phyloP scores from a whole-genome alignment of 2,888 invertebrate genomes.

The Escarpia spicata region DNA sequence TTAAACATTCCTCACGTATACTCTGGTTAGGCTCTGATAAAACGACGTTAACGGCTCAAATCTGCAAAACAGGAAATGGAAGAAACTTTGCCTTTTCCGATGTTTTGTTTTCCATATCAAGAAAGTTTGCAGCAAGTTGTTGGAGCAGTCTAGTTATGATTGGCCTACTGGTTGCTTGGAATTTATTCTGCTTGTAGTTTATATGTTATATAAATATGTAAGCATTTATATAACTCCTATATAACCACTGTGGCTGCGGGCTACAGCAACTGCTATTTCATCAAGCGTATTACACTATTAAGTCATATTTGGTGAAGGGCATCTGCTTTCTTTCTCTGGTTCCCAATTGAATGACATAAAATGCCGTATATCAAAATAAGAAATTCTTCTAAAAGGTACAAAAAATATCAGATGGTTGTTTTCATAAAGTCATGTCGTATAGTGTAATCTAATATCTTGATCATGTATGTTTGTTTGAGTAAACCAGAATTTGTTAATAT shows the following conservation, averaged over 20 bases:
- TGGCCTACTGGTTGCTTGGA: not conserved
- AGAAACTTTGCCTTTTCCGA: not conserved
- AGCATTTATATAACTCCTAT: not conserved
- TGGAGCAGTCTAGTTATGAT: not conserved
- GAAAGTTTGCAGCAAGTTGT: not conserved
- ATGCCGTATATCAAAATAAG: not conserved
- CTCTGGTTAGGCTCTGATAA: not conserved
- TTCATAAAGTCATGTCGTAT: not conserved
- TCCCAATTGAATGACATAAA: not conserved
- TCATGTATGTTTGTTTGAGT: too few relatives aligned
- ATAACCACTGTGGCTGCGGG: not conserved
- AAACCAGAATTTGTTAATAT: too few relatives aligned
- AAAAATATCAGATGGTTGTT: not conserved
- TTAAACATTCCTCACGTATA: not conserved
- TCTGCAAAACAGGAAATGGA: not conserved
- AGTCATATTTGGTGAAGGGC: not conserved
- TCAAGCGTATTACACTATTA: not conserved
- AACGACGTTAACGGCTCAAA: not conserved
- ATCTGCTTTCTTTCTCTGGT: not conserved
- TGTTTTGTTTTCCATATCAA: not conserved
- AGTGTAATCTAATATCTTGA: not conserved
- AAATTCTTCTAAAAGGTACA: not conserved
- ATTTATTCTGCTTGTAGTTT: not conserved
- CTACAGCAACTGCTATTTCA: not conserved
- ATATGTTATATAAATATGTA: not conserved